Base-by-base conservation (phyloP, 2,888 invertebrate species). In the Tridacna gigas region DNA sequence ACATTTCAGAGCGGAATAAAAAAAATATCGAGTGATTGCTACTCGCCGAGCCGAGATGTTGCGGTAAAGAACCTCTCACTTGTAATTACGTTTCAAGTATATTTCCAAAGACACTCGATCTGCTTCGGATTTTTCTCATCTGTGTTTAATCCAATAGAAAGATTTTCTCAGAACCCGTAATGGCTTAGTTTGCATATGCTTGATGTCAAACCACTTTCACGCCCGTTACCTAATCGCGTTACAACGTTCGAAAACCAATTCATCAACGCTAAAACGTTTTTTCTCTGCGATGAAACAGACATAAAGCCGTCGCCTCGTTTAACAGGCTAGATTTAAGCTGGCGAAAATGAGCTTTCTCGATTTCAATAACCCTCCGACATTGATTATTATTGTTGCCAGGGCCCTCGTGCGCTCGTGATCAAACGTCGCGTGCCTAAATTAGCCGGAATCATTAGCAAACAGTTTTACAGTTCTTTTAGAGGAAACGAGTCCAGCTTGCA, bases 401-500 rank as follows among this genome's bases (percentile, higher is more conserved):
- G 78, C 78, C 51, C 71, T 71, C 51, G 71, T 71, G 71, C 25
- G 66, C 71, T 74, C 84, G 82, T 88, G 88, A 79, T 86, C 69
- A 77, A 82, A 77, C 76, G 84, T 86, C 86, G 86, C 88, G 86
- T 86, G 85, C 86, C 79, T 82, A 88, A 88, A 88, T 86, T 88
- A 88, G 86, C 78, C 20, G 75, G 80, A 80, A 84, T 88, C 88
- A 89, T 89, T 89, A 86, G 88, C 78, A 86, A 86, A 89, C 88
- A 85, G 88, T 88, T 88, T 86, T 85, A 88, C 83, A 80, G 85
- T 85, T 80, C 79, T 77, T 77, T 80, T 76, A 71, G 78, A 85
- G 89, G 89, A 88, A 88, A 89, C 88, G 89, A 86, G 84, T 74
- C 79, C 83, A 85, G 83, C 86, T 89, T 88, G 86, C 88, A 86